phyloP scores from a whole-genome alignment of 1,140 invertebrate species.

The Wiebesia pumilae region DNA sequence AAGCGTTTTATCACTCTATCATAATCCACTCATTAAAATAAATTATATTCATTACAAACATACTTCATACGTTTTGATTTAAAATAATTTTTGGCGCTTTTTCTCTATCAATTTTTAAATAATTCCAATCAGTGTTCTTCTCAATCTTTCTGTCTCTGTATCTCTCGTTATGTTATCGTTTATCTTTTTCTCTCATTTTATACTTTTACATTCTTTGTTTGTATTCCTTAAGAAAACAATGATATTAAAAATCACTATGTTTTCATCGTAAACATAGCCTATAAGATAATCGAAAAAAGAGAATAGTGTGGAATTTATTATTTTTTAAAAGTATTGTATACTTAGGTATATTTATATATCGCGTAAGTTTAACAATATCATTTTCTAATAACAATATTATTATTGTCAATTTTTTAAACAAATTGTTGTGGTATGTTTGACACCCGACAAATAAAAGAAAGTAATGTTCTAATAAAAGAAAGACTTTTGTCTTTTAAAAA shows the following conservation, averaged over 20 bases:
- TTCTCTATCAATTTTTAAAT: no score
- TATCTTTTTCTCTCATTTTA: neutral
- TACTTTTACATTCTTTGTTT: neutral
- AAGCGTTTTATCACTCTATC: no score
- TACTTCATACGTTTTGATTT: no score
- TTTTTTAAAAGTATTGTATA: neutral
- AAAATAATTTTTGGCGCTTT: no score
- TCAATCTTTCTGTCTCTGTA: neutral
- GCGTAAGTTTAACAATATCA: neutral
- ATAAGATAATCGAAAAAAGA: conserved; percentile 9
- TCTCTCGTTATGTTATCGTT: neutral
- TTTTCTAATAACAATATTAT: neutral
- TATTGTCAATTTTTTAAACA: neutral
- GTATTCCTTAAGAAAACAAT: neutral
- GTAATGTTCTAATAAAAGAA: neutral
- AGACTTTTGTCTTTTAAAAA: no score
- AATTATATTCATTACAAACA: no score
- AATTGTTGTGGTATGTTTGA: neutral
- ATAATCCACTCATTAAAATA: no score
- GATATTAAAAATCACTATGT: conserved; percentile 21
- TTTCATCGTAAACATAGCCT: neutral
- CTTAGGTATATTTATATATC: neutral
- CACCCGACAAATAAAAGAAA: neutral
- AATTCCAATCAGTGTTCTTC: no score
- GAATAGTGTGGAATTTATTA: neutral